phyloP scores from a whole-genome alignment of 2,797 vertebrate genomes.

The Lateolabrax maculatus region DNA sequence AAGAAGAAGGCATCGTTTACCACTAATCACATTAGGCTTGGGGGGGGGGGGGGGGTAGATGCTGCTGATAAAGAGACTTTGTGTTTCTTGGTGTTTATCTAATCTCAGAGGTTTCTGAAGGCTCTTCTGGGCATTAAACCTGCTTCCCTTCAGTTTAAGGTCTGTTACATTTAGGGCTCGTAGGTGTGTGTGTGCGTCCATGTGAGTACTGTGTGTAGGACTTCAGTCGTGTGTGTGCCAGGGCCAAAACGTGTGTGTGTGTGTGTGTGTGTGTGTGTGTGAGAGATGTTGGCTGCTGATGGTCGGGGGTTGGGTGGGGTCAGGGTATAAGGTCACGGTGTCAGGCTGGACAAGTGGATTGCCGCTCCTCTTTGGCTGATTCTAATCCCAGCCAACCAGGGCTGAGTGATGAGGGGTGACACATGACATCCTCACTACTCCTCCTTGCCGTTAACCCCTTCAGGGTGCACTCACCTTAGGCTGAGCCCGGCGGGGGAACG shows the following conservation, averaged over 20 bases:
- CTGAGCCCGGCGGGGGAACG: slow-evolving; percentile 94
- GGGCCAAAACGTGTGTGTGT: slow-evolving; percentile 12
- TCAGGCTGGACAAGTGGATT: slow-evolving; percentile 72
- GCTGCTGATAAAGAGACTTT: slow-evolving; percentile 53
- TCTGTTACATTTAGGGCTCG: background rate
- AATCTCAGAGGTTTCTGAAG: slow-evolving; percentile 53
- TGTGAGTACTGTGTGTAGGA: slow-evolving; percentile 13
- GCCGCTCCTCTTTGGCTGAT: slow-evolving; percentile 46
- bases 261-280: slow-evolving; percentile 16
- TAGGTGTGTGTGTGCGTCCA: slow-evolving; percentile 14
- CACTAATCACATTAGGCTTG: slow-evolving; percentile 65
- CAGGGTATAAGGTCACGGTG: slow-evolving; percentile 62
- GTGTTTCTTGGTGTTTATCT: slow-evolving; percentile 57
- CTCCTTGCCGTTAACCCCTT: slow-evolving; percentile 53
- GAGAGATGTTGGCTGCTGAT: slow-evolving; percentile 20
- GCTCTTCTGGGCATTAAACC: slow-evolving; percentile 35
- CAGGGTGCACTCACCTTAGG: slow-evolving; percentile 89
- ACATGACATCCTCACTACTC: slow-evolving; percentile 67
- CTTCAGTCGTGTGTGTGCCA: slow-evolving; percentile 18
- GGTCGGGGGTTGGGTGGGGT: slow-evolving; percentile 43
- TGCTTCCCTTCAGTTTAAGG: slow-evolving; percentile 24
- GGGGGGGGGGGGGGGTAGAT: slow-evolving; percentile 44
- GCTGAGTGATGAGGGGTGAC: slow-evolving; percentile 66
- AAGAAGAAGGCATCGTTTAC: slow-evolving; percentile 60
- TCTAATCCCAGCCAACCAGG: slow-evolving; percentile 70